A percentile compares a stretch with the other conserved stretches of the same genome.
phyloP scores from a whole-genome alignment of 2,797 vertebrate species.

The Euphonia xanthogaster region DNA sequence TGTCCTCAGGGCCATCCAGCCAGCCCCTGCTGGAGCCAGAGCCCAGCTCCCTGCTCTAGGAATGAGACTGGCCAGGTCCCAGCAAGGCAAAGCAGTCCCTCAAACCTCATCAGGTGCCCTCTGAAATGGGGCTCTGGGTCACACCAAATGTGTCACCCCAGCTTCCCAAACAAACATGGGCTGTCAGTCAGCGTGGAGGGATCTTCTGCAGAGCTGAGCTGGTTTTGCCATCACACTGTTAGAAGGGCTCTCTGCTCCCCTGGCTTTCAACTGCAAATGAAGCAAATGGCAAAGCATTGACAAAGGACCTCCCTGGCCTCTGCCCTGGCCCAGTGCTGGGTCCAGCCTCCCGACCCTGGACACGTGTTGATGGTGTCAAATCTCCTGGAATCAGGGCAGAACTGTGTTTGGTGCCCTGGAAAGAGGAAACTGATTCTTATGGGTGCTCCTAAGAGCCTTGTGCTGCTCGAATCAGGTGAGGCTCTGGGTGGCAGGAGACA shows the following conservation, averaged over 20 bases:
- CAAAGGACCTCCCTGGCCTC: not conserved
- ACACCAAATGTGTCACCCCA: not conserved
- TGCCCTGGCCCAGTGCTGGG: not conserved
- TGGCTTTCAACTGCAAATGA: conserved; percentile 43
- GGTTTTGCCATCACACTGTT: not conserved
- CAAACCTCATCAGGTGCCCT: not conserved
- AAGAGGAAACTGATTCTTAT: not conserved
- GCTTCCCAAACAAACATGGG: not conserved
- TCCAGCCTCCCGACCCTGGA: not conserved
- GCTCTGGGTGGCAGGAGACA: not conserved
- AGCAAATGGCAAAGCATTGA: not conserved
- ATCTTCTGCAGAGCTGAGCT: not conserved
- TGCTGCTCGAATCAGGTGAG: accelerated
- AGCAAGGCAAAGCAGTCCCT: not conserved
- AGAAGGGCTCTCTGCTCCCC: not conserved
- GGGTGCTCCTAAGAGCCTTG: not conserved
- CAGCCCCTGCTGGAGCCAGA: not conserved
- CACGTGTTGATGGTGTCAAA: not conserved
- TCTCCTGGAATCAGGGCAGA: not conserved
- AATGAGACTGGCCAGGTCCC: not conserved
- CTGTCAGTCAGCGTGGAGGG: not conserved
- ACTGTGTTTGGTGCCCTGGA: not conserved
- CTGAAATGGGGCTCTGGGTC: not conserved
- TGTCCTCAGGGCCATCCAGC: not conserved
- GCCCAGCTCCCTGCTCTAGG: not conserved